Evolutionary conservation across 2,797 vertebrate genomes (phyloP).

Genomic region (Furcifer pardalis): DNA sequence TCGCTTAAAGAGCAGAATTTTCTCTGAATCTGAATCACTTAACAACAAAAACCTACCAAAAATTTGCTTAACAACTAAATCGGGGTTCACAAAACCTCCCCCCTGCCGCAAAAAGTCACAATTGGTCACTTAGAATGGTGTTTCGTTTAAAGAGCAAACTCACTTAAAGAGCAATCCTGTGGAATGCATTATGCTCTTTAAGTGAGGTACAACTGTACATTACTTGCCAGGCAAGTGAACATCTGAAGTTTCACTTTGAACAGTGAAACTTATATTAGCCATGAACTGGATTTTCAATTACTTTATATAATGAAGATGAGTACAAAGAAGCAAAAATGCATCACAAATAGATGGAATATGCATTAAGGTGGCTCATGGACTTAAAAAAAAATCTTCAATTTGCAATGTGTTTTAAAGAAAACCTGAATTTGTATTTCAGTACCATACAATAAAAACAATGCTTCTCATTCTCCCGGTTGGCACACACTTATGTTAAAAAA

Average conservation of each 20-base stretch:
- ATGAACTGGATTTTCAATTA: constrained; percentile 67
- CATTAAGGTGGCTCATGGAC: constrained; percentile 47
- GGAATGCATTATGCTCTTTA: too few species aligned
- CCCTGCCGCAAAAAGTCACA: too few species aligned
- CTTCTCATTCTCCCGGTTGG: constrained; percentile 44
- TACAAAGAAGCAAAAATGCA: constrained; percentile 58
- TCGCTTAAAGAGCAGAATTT: too few species aligned
- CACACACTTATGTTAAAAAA: constrained; percentile 52
- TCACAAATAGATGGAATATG: constrained; percentile 45
- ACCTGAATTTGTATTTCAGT: constrained; percentile 54
- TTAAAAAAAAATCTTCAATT: constrained; percentile 53
- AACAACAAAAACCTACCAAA: too few species aligned
- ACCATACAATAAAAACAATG: constrained; percentile 47
- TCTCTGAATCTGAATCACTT: too few species aligned
- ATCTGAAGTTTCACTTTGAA: constrained; percentile 57
- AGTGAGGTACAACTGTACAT: too few species aligned
- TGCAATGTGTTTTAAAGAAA: constrained; percentile 60
- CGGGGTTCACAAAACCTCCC: too few species aligned
- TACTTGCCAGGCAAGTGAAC: constrained; percentile 62
- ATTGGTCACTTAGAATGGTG: too few species aligned
- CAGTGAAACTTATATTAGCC: constrained; percentile 48
- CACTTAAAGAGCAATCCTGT: too few species aligned
- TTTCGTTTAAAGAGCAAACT: too few species aligned
- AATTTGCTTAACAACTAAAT: too few species aligned
- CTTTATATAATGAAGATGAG: constrained; percentile 47